Evolutionary conservation across 2,113 vertebrate genomes (phyloP).

Genomic region (Potamarius usumacintae): DNA sequence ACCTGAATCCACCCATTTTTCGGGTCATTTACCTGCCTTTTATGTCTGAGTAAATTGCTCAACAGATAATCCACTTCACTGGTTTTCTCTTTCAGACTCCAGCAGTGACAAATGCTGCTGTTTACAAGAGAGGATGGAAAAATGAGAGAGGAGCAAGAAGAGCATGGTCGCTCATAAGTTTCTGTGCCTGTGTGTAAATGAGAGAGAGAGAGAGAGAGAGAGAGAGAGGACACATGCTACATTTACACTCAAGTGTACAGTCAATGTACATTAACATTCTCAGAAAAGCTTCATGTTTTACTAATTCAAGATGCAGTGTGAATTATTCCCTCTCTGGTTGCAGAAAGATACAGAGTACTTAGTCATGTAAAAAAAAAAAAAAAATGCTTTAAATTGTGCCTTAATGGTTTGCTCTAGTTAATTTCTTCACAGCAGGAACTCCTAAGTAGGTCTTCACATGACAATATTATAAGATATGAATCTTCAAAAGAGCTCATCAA

Average conservation of each 20-base stretch:
- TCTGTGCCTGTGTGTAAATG: background rate
- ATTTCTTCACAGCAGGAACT: conserved; percentile 8
- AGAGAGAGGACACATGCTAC: background rate
- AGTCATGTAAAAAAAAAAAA: background rate
- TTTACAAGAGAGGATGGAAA: background rate
- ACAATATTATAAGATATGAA: background rate
- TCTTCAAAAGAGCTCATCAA: conserved; percentile 2
- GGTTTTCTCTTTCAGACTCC: conserved; percentile 37
- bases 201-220: background rate
- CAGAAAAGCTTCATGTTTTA: background rate
- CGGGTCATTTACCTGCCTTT: conserved; percentile 53
- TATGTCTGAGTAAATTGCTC: conserved; percentile 56
- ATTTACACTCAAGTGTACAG: background rate
- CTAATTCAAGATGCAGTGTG: background rate
- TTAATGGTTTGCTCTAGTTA: background rate
- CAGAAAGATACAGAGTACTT: background rate
- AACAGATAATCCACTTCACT: conserved; percentile 56
- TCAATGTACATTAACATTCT: background rate
- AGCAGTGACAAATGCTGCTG: conserved; percentile 37
- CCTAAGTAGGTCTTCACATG: conserved; percentile 14
- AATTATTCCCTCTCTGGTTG: background rate
- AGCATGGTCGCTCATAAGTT: background rate
- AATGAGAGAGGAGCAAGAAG: background rate
- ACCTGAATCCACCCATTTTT: conserved; percentile 54
- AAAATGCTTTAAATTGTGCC: background rate